phyloP scores from a whole-genome alignment of 2,888 invertebrate species.

The Clusia tigrina region DNA sequence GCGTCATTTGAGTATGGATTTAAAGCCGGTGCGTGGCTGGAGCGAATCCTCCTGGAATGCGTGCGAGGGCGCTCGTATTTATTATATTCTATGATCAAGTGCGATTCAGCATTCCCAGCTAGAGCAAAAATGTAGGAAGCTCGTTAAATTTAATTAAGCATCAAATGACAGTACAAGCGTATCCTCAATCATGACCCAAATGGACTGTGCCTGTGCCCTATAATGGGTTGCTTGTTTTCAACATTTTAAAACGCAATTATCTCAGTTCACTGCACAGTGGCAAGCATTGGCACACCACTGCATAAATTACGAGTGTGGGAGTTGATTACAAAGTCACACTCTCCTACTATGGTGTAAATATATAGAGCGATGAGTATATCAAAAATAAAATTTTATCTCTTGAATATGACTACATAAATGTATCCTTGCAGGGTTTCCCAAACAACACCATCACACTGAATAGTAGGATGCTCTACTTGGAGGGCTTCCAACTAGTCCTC shows the following conservation, averaged over 20 bases:
- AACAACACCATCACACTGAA: too few species aligned
- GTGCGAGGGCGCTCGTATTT: neutral
- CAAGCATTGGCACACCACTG: too few species aligned
- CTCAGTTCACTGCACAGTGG: slow-evolving; percentile 10
- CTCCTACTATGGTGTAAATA: too few species aligned
- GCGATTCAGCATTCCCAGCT: slow-evolving; percentile 16
- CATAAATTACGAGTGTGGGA: too few species aligned
- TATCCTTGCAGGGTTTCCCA: too few species aligned
- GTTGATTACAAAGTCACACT: too few species aligned
- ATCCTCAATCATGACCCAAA: slow-evolving; percentile 54
- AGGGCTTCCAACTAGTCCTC: too few species aligned
- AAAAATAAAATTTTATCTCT: too few species aligned
- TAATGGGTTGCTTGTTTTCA: slow-evolving; percentile 28
- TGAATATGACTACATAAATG: too few species aligned
- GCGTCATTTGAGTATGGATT: neutral
- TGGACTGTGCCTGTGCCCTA: slow-evolving; percentile 49
- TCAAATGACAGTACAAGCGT: slow-evolving; percentile 55
- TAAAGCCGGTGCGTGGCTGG: too few species aligned
- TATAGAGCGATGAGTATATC: too few species aligned
- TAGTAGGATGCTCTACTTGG: too few species aligned
- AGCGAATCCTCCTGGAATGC: slow-evolving; percentile 19
- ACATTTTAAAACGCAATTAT: slow-evolving; percentile 53
- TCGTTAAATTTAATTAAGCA: slow-evolving; percentile 61
- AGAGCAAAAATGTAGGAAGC: slow-evolving; percentile 45
- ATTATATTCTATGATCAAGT: slow-evolving; percentile 14